A percentile compares a stretch with the other conserved stretches of the same genome.
phyloP scores from a whole-genome alignment of 2,113 vertebrate species.

The Scalopus aquaticus region DNA sequence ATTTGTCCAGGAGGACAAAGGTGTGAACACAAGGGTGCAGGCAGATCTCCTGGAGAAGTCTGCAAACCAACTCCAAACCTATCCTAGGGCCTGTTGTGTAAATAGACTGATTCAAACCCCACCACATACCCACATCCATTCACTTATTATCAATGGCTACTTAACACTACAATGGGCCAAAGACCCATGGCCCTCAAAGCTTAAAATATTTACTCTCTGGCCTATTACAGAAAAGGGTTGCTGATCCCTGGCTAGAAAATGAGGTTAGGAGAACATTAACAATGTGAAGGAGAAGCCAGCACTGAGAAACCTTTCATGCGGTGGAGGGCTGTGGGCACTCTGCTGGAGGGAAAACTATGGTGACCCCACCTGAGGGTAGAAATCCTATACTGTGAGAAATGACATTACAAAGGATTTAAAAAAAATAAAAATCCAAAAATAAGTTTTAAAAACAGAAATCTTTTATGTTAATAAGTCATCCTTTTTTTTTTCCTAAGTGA shows the following conservation, averaged over 20 bases:
- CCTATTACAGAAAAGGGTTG: neutral
- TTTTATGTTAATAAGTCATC: neutral
- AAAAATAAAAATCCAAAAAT: too few species aligned
- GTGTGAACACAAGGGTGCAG: neutral
- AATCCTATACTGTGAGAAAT: too few species aligned
- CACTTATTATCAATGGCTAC: neutral
- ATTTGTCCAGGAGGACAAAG: slow-evolving; percentile 18
- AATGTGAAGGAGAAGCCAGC: neutral
- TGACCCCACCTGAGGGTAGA: too few species aligned
- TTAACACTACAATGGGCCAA: neutral
- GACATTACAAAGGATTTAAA: too few species aligned
- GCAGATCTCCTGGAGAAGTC: neutral
- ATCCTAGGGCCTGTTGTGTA: neutral
- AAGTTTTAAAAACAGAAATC: neutral
- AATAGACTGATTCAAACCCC: neutral
- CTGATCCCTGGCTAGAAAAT: neutral
- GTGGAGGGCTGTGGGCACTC: too few species aligned
- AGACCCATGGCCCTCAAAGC: neutral
- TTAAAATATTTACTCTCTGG: neutral
- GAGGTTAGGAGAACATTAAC: neutral
- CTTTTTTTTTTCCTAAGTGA: neutral
- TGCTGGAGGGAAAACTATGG: too few species aligned
- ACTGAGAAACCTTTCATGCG: too few species aligned
- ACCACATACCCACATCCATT: neutral
- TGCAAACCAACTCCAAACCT: neutral